Conservation (phyloP, 2,797 vertebrate species). For the Syngnathus rostellatus region DNA sequence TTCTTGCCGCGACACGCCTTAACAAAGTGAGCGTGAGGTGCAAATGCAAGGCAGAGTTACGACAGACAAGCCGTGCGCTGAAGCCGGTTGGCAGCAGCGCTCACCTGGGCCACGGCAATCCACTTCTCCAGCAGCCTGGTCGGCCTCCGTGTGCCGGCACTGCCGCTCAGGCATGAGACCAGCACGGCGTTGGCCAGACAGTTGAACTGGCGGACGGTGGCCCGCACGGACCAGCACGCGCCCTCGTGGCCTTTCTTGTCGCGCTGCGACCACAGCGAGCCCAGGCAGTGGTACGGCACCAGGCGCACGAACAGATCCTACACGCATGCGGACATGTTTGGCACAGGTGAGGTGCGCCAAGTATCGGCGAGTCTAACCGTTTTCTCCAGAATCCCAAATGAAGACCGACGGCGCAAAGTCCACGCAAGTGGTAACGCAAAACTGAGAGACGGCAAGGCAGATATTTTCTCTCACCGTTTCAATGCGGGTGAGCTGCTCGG, state of each 20-base stretch:
- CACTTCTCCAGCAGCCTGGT: conserved; percentile 85
- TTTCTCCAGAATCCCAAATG: no score
- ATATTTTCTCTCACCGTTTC: conserved; percentile 71
- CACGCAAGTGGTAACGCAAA: no score
- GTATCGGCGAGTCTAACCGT: no score
- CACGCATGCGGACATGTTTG: neutral
- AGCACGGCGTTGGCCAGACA: conserved; percentile 77
- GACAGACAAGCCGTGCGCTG: no score
- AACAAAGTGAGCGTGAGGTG: conserved; percentile 7
- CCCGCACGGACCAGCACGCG: conserved; percentile 79
- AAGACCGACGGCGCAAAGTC: no score
- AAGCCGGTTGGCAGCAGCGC: neutral
- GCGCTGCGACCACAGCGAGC: conserved; percentile 83
- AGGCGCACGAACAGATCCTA: conserved; percentile 85
- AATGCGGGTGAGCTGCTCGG: conserved; percentile 83
- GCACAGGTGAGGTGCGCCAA: no score
- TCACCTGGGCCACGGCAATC: conserved; percentile 85
- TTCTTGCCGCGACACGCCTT: conserved; percentile 82
- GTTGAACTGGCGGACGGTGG: conserved; percentile 88
- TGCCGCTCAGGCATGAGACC: conserved; percentile 78
- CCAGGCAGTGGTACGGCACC: conserved; percentile 86
- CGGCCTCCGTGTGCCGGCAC: conserved; percentile 73
- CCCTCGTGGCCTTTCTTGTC: conserved; percentile 79
- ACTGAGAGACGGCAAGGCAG: no score
- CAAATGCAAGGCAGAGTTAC: no score